phyloP scores from a whole-genome alignment of 2,797 vertebrate species.

The Cuculus canorus region DNA sequence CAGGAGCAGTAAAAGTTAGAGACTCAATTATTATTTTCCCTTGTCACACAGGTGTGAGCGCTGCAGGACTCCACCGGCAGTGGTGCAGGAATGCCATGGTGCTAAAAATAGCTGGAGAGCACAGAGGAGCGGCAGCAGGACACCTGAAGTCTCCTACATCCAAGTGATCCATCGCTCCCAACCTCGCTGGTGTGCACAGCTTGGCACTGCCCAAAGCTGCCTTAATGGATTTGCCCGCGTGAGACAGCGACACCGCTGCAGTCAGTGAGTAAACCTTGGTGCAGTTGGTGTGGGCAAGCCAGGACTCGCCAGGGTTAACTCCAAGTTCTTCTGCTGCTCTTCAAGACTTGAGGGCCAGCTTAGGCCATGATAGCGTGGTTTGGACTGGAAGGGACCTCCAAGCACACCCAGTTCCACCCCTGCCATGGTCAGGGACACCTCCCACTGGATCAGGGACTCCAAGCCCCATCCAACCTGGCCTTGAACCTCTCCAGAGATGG shows the following conservation, averaged over 20 bases:
- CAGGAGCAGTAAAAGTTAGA: not conserved
- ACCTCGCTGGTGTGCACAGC: not conserved
- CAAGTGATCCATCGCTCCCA: not conserved
- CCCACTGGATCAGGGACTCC: too few relatives aligned
- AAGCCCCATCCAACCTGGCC: too few relatives aligned
- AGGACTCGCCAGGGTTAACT: not conserved
- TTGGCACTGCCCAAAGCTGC: not conserved
- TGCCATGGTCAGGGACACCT: too few relatives aligned
- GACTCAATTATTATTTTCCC: not conserved
- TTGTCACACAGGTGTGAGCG: not conserved
- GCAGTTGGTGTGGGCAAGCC: not conserved
- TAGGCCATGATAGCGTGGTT: not conserved
- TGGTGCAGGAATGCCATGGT: not conserved
- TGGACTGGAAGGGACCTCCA: too few relatives aligned
- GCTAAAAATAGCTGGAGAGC: not conserved
- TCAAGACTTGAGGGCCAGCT: not conserved
- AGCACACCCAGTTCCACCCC: too few relatives aligned
- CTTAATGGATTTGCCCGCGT: not conserved
- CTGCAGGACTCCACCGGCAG: not conserved
- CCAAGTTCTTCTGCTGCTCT: not conserved
- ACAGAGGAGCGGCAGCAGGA: not conserved
- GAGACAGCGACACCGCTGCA: rapidly evolving
- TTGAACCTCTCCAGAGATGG: too few relatives aligned
- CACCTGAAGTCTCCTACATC: not conserved
- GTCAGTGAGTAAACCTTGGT: too few relatives aligned